phyloP scores from a whole-genome alignment of 2,888 invertebrate species.

The Hecatera dysodea region DNA sequence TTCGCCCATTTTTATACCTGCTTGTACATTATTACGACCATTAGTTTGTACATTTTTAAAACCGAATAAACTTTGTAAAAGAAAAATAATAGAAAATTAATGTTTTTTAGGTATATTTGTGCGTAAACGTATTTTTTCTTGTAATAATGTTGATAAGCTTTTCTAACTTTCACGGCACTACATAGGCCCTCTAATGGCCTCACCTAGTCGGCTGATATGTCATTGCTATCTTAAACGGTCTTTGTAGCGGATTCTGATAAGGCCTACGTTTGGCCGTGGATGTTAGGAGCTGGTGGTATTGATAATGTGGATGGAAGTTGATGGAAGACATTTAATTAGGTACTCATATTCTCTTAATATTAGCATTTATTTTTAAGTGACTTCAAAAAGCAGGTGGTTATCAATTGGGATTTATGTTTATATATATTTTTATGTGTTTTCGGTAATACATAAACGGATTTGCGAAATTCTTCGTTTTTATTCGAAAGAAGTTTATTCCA shows the following conservation, averaged over 20 bases:
- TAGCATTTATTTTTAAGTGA: background rate
- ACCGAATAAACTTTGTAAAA: background rate
- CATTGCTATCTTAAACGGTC: constrained; percentile 6
- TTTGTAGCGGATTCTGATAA: constrained; percentile 15
- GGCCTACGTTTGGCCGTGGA: background rate
- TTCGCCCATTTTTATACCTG: background rate
- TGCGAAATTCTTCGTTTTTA: too few relatives aligned
- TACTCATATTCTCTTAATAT: background rate
- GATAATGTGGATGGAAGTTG: background rate
- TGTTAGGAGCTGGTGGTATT: background rate
- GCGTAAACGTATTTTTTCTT: background rate
- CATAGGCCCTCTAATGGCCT: background rate
- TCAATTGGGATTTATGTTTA: too few relatives aligned
- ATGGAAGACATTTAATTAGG: background rate
- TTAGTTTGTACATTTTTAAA: background rate
- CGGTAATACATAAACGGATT: too few relatives aligned
- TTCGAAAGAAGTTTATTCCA: too few relatives aligned
- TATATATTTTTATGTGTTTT: too few relatives aligned
- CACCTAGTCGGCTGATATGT: background rate
- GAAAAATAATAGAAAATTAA: background rate
- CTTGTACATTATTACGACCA: background rate
- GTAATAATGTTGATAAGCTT: background rate
- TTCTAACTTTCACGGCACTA: background rate
- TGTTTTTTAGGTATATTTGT: background rate
- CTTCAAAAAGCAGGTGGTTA: background rate